These are phyloP conservation scores for Microcebus griseorufus DNA, from an alignment of 2,113 vertebrate species.

Conservation along the genomic window DNA sequence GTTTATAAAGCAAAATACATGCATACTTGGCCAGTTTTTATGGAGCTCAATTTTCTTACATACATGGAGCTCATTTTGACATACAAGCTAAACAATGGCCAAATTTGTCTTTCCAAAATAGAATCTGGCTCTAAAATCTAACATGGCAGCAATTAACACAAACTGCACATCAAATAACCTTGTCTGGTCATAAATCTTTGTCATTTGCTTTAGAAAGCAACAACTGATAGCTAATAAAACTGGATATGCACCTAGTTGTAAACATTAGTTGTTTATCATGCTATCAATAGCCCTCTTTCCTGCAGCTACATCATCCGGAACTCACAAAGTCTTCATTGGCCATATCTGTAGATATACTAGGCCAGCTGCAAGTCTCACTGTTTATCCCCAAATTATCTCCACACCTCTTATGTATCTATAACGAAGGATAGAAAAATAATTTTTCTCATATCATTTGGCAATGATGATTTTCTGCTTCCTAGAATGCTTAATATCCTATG, in stretches of 20 bases:
- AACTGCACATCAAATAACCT: neutral
- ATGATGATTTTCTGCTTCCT: neutral
- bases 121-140: constrained; percentile 38
- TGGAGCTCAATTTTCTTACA: neutral
- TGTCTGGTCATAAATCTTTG: constrained; percentile 35
- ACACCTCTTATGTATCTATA: neutral
- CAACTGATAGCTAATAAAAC: constrained; percentile 52
- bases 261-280: constrained; percentile 28
- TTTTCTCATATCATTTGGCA: neutral
- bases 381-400: neutral
- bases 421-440: neutral
- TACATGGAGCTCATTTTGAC: neutral
- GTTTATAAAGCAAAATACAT: neutral
- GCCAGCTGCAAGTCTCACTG: neutral
- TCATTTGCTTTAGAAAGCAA: constrained; percentile 48
- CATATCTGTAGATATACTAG: neutral
- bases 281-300: neutral
- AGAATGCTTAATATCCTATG: neutral
- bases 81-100: neutral
- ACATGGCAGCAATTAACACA: constrained; percentile 28
- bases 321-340: neutral
- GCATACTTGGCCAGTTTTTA: neutral
- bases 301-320: neutral
- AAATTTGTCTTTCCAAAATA: constrained; percentile 36
- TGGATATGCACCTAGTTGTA: neutral